These are phyloP conservation scores for Borostomias antarcticus DNA, from an alignment of 2,797 vertebrate genomes.

Conservation along the genomic window DNA sequence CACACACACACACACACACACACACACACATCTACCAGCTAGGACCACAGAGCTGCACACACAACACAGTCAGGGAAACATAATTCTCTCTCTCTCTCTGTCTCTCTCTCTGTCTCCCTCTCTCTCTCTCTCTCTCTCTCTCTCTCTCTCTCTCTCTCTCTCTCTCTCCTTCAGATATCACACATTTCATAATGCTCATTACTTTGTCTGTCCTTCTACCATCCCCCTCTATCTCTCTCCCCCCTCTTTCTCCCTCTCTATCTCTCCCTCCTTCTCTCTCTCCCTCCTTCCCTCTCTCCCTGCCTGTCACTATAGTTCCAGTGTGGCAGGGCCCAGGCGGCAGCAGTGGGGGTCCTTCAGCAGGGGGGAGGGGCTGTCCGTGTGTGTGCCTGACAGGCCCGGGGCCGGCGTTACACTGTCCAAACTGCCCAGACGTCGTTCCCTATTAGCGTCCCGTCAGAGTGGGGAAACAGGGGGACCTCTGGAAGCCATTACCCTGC, in stretches of 20 bases:
- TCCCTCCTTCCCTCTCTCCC: neutral
- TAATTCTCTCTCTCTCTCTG: slow-evolving; percentile 28
- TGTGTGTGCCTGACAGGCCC: slow-evolving; percentile 85
- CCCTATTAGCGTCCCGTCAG: slow-evolving; percentile 94
- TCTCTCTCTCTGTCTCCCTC: slow-evolving; percentile 27
- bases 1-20: slow-evolving; percentile 20
- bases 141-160: slow-evolving; percentile 21
- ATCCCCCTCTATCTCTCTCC: neutral
- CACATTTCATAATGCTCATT: no score
- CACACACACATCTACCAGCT: slow-evolving; percentile 18
- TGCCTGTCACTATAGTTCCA: slow-evolving; percentile 43
- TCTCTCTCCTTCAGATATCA: no score
- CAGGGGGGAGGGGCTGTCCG: slow-evolving; percentile 69
- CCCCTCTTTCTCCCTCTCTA: slow-evolving; percentile 14
- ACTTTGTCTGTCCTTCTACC: slow-evolving; percentile 25
- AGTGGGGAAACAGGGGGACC: slow-evolving; percentile 75
- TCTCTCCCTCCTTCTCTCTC: neutral
- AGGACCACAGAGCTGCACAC: no score
- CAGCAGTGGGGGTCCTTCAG: slow-evolving; percentile 61
- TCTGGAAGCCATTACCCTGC: slow-evolving; percentile 99
- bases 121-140: slow-evolving; percentile 39
- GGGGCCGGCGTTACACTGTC: slow-evolving; percentile 94
- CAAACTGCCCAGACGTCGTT: slow-evolving; percentile 92
- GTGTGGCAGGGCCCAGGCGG: slow-evolving; percentile 47
- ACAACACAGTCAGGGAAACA: slow-evolving; percentile 28